Evolutionary conservation across 2,888 invertebrate genomes (phyloP).

Genomic region (Xanthorhoe designata): DNA sequence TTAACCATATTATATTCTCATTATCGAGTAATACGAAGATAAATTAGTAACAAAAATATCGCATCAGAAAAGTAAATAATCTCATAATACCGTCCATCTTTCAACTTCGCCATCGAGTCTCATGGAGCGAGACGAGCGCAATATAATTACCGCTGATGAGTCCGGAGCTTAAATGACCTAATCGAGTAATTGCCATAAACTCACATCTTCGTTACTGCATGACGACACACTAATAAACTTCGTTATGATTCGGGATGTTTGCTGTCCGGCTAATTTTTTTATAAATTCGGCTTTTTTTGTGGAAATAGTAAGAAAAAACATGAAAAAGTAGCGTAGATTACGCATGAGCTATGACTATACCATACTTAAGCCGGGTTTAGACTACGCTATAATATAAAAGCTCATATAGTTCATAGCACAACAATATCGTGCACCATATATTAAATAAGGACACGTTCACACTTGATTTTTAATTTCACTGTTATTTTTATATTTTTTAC

Average conservation of each 20-base stretch:
- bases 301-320: no score
- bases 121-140: slow-evolving; percentile 52
- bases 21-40: no score
- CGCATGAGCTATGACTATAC: no score
- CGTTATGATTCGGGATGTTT: slow-evolving; percentile 18
- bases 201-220: slow-evolving; percentile 35
- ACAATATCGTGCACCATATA: no score
- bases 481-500: no score
- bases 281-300: background rate
- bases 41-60: background rate
- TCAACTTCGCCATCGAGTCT: slow-evolving; percentile 11
- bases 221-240: slow-evolving; percentile 35
- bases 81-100: slow-evolving; percentile 5
- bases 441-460: no score
- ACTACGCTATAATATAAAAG: no score
- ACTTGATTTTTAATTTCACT: no score
- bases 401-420: no score
- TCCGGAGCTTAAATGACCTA: slow-evolving; percentile 57
- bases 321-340: no score
- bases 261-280: background rate
- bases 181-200: slow-evolving; percentile 70
- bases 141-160: slow-evolving; percentile 77
- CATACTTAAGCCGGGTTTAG: no score
- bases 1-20: no score
- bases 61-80: slow-evolving; percentile 8